Conservation (phyloP, 2,888 invertebrate species). For the Tenodera sinensis region DNA sequence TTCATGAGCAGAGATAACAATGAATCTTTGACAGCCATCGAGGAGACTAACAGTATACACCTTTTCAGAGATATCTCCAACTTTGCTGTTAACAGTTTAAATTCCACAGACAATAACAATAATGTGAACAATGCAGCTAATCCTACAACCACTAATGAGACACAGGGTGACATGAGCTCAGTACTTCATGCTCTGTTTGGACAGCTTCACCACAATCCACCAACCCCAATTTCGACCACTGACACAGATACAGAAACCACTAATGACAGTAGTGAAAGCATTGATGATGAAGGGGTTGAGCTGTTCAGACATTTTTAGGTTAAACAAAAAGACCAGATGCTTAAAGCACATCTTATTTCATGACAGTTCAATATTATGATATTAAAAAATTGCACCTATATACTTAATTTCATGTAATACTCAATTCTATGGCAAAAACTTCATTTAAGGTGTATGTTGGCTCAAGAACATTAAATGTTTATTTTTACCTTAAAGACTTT, state of each 20-base stretch:
- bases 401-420: too few species aligned
- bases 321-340: too few species aligned
- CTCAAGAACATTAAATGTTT: too few species aligned
- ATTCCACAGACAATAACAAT: neutral
- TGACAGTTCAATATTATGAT: too few species aligned
- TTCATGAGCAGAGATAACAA: neutral
- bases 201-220: slow-evolving; percentile 15
- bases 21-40: neutral
- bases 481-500: too few species aligned
- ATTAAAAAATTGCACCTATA: too few species aligned
- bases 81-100: neutral
- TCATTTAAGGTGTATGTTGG: too few species aligned
- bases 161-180: slow-evolving; percentile 32
- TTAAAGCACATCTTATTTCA: too few species aligned
- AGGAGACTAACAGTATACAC: neutral
- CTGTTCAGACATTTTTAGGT: neutral
- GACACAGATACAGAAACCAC: neutral
- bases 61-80: neutral
- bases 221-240: neutral
- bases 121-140: neutral
- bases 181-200: slow-evolving; percentile 35
- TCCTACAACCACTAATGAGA: neutral
- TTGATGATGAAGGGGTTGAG: neutral
- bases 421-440: too few species aligned
- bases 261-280: neutral